Percentiles rank a stretch among this genome's conserved stretches.
Evolutionary conservation across 2,113 vertebrate genomes (phyloP).

Genomic region (Steatornis caripensis): DNA sequence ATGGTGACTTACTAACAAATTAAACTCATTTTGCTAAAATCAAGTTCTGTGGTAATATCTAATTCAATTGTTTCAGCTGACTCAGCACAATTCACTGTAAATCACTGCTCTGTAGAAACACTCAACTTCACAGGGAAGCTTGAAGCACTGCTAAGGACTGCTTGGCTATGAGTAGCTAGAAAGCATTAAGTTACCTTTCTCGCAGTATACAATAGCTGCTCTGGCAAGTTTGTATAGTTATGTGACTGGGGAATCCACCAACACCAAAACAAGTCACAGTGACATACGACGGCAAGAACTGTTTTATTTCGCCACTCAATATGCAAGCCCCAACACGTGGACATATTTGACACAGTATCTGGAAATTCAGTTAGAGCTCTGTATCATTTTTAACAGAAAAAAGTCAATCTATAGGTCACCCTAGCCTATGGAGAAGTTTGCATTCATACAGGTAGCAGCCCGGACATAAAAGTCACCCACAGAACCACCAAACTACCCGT

Average conservation of each 20-base stretch:
- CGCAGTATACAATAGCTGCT: neutral
- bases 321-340: neutral
- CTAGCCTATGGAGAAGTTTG: neutral
- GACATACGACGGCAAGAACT: neutral
- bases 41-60: neutral
- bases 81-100: neutral
- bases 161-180: neutral
- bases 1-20: neutral
- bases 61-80: neutral
- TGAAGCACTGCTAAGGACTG: neutral
- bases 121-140: neutral
- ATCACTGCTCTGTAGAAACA: neutral
- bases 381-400: neutral
- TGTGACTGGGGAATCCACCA: neutral
- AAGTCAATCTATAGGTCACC: neutral
- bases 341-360: neutral
- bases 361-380: neutral
- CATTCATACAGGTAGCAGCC: neutral
- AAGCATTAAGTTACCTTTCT: fast-evolving
- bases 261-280: neutral
- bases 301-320: constrained; percentile 19
- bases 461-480: neutral
- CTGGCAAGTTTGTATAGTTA: neutral
- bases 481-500: neutral
- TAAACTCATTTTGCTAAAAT: neutral